Evolutionary conservation across 2,797 vertebrate genomes (phyloP).

Genomic region (Clarias platycephalus): DNA sequence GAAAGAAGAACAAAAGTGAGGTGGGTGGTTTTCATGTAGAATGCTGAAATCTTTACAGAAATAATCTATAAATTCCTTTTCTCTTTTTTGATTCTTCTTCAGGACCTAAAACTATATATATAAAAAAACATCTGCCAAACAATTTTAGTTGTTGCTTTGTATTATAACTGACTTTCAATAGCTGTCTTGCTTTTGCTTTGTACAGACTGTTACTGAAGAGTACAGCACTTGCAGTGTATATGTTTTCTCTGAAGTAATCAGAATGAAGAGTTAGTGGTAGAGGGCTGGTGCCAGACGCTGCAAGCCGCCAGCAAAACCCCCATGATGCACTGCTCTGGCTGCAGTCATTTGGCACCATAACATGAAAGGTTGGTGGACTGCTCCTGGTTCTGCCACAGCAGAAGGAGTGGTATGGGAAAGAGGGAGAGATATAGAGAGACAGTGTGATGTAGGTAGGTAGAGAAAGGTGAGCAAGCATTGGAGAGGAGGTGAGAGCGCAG

Average conservation of each 20-base stretch:
- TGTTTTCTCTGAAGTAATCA: conserved; percentile 31
- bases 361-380: conserved; percentile 46
- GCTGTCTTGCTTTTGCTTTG: conserved; percentile 39
- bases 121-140: neutral
- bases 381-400: conserved; percentile 43
- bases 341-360: conserved; percentile 47
- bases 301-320: conserved; percentile 37
- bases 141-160: conserved; percentile 14
- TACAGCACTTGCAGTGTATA: conserved; percentile 32
- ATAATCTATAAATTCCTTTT: neutral
- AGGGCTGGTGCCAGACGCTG: conserved; percentile 48
- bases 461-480: conserved; percentile 1
- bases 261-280: conserved; percentile 43
- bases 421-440: neutral
- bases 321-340: conserved; percentile 50
- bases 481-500: conserved; percentile 28
- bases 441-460: conserved; percentile 9
- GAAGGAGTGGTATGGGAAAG: conserved; percentile 23
- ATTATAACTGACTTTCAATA: conserved; percentile 34
- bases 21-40: conserved; percentile 65
- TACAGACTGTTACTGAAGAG: conserved; percentile 34
- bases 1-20: conserved; percentile 73
- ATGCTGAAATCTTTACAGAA: neutral
- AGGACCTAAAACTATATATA: neutral
- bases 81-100: neutral